A percentile compares a stretch with the other conserved stretches of the same genome.
Evolutionary conservation across 2,113 vertebrate genomes (phyloP).

Genomic region (Oreotrochilus melanogaster): DNA sequence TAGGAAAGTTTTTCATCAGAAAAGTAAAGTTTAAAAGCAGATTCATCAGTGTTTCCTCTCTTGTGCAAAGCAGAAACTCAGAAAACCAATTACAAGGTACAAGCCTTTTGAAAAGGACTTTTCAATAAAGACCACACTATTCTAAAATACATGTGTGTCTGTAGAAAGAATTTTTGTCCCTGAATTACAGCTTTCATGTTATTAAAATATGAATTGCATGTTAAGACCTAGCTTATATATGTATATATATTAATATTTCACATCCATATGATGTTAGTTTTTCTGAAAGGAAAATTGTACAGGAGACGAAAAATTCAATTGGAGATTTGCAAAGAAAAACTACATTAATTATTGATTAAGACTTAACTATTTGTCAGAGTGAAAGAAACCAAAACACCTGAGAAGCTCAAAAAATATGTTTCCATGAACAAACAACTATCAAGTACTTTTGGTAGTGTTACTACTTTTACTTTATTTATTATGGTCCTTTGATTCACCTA

Average conservation of each 20-base stretch:
- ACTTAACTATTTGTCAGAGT: background rate
- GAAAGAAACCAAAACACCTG: background rate
- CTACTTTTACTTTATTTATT: background rate
- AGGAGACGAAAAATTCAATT: background rate
- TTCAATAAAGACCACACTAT: background rate
- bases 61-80: background rate
- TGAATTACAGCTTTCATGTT: background rate
- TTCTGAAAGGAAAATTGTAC: background rate
- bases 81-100: background rate
- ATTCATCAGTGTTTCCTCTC: background rate
- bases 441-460: background rate
- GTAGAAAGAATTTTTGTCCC: background rate
- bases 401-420: background rate
- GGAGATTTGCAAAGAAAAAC: background rate
- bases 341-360: background rate
- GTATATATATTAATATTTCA: background rate
- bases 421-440: background rate
- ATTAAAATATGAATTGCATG: background rate
- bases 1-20: background rate
- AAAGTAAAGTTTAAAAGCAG: background rate
- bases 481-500: background rate
- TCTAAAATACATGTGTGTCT: background rate
- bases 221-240: background rate
- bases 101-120: background rate
- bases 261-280: background rate